These are phyloP conservation scores for Pteronura brasiliensis DNA, from an alignment of 2,113 vertebrate species.

Conservation along the genomic window DNA sequence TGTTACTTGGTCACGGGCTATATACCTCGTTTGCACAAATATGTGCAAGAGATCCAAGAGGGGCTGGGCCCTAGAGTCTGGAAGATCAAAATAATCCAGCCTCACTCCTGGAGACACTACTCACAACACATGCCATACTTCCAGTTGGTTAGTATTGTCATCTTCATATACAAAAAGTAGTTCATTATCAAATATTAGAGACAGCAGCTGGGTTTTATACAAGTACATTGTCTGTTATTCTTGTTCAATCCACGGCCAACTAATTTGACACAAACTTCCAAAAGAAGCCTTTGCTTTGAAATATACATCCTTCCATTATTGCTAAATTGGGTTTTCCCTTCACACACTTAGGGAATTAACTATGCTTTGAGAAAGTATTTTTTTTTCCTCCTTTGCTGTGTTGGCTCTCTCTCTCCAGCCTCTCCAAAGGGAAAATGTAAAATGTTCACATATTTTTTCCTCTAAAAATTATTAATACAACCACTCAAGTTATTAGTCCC, in stretches of 20 bases:
- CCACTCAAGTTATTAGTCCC: background rate
- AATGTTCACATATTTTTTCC: background rate
- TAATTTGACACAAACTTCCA: slow-evolving; percentile 64
- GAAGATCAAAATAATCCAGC: slow-evolving; percentile 64
- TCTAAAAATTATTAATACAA: slow-evolving; percentile 47
- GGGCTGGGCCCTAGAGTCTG: slow-evolving; percentile 30
- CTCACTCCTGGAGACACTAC: slow-evolving; percentile 34
- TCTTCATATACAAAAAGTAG: slow-evolving; percentile 69
- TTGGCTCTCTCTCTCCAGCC: background rate
- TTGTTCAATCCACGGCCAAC: slow-evolving; percentile 53
- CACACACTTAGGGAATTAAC: slow-evolving; percentile 56
- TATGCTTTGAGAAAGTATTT: slow-evolving; percentile 37
- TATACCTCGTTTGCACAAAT: slow-evolving; percentile 64
- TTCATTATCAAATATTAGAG: slow-evolving; percentile 70
- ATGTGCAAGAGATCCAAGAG: slow-evolving; percentile 51
- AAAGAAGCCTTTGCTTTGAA: slow-evolving; percentile 67
- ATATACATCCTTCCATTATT: slow-evolving; percentile 46
- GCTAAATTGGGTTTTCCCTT: slow-evolving; percentile 46
- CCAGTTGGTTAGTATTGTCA: slow-evolving; percentile 67
- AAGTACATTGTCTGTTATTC: slow-evolving; percentile 46
- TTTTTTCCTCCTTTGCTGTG: slow-evolving; percentile 37
- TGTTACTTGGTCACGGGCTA: slow-evolving; percentile 52
- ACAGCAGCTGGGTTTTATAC: slow-evolving; percentile 53
- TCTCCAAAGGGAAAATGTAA: slow-evolving; percentile 31
- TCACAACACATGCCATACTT: slow-evolving; percentile 45